phyloP scores from a whole-genome alignment of 23 tunicate genomes.

The Ciona savignyi region DNA sequence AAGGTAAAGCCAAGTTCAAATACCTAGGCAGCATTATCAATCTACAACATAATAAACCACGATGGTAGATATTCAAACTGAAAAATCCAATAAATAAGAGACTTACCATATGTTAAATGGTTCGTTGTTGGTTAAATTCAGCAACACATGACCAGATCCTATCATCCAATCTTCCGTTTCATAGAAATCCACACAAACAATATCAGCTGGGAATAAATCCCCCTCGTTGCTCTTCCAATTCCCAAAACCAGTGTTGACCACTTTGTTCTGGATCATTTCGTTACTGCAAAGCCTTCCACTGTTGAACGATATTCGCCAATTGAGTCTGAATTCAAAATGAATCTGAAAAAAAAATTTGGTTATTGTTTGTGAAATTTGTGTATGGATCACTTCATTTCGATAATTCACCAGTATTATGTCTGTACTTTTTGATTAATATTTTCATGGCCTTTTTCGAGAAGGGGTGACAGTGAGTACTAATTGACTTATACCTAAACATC shows the following conservation, averaged over 20 bases:
- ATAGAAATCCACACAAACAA: conserved; percentile 35
- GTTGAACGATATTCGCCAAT: conserved; percentile 33
- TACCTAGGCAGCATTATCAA: no score
- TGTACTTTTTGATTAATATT: no score
- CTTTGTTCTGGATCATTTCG: conserved; percentile 3
- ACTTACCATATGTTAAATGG: conserved; percentile 22
- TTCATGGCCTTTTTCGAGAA: no score
- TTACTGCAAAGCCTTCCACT: conserved; percentile 2
- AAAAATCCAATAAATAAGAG: no score
- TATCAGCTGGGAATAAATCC: conserved; percentile 5
- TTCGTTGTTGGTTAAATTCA: conserved; percentile 6
- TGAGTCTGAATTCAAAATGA: conserved; percentile 17
- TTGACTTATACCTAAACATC: no score
- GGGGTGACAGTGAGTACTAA: no score
- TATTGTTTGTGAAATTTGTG: no score
- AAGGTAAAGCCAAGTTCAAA: no score
- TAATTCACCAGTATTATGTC: no score
- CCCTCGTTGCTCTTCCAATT: neutral
- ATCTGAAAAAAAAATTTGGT: conserved; percentile 12
- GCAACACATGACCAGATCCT: conserved; percentile 20
- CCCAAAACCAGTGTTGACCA: conserved; percentile 3
- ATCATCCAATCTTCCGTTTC: conserved; percentile 40
- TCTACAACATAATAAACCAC: no score
- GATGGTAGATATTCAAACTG: no score
- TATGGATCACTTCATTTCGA: no score